Evolutionary conservation across 2,797 vertebrate species (phyloP).

Genomic region (Borostomias antarcticus): DNA sequence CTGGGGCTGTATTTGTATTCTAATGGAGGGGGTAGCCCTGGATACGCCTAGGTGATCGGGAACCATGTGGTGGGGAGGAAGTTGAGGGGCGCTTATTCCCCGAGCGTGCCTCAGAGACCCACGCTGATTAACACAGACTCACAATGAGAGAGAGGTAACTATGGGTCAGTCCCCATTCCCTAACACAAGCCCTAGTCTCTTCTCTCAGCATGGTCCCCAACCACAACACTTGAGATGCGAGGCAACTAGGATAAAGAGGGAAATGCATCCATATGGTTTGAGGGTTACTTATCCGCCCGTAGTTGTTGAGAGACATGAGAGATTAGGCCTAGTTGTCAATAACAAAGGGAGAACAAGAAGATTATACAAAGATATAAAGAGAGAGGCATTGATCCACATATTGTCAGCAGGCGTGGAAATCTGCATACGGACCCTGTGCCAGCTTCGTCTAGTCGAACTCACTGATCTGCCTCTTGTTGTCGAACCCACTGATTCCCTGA

Average conservation of each 20-base stretch:
- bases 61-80: slow-evolving; percentile 86
- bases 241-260: no score
- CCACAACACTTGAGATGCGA: neutral
- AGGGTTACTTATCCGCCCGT: neutral
- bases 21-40: slow-evolving; percentile 84
- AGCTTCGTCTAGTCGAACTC: no score
- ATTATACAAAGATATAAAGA: no score
- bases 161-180: slow-evolving; percentile 51
- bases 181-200: slow-evolving; percentile 29
- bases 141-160: slow-evolving; percentile 67
- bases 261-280: neutral
- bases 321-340: no score
- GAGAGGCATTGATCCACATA: neutral
- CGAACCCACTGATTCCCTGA: neutral
- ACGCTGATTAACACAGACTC: slow-evolving; percentile 42
- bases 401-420: neutral
- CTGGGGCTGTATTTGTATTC: slow-evolving; percentile 93
- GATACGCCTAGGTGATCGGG: slow-evolving; percentile 89
- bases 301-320: no score
- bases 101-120: slow-evolving; percentile 68
- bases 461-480: no score
- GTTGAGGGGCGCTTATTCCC: slow-evolving; percentile 71
- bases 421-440: no score
- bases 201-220: slow-evolving; percentile 9
- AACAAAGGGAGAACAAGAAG: no score